These are phyloP conservation scores for Sebastes alutus DNA, from an alignment of 2,797 vertebrate species.

Conservation along the genomic window DNA sequence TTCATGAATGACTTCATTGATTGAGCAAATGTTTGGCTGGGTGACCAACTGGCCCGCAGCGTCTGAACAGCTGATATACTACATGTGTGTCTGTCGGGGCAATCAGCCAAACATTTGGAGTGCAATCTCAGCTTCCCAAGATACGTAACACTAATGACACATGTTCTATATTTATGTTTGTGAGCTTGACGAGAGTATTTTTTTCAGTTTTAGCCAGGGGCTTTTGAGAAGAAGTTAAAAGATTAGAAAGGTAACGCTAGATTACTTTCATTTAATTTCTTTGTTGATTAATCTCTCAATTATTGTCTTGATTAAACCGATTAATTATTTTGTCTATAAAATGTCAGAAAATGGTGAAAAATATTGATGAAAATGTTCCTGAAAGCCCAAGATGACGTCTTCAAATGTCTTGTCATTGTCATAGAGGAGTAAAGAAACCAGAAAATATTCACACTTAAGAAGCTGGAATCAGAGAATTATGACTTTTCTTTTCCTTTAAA, in stretches of 20 bases:
- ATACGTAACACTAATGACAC: background rate
- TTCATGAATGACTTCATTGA: conserved; percentile 58
- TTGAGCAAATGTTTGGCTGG: conserved; percentile 46
- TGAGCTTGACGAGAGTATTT: no score
- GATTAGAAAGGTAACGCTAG: background rate
- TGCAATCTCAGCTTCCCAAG: background rate
- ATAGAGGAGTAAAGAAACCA: background rate
- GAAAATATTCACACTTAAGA: background rate
- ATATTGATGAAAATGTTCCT: no score
- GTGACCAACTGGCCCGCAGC: conserved; percentile 29
- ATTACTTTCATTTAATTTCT: background rate
- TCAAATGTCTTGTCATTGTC: no score
- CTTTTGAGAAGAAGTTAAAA: background rate
- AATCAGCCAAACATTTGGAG: conserved; percentile 1
- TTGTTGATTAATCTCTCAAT: background rate
- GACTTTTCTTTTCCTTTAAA: no score
- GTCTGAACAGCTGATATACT: conserved; percentile 43
- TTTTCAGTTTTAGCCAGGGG: background rate
- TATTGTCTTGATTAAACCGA: background rate
- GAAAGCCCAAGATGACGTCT: rapidly evolving
- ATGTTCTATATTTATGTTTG: background rate
- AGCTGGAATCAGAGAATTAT: background rate
- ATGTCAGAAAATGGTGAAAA: background rate
- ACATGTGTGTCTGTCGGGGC: conserved; percentile 2
- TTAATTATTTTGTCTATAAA: background rate